phyloP scores from a whole-genome alignment of 2,888 invertebrate species.

The Drosophila mayaguana region DNA sequence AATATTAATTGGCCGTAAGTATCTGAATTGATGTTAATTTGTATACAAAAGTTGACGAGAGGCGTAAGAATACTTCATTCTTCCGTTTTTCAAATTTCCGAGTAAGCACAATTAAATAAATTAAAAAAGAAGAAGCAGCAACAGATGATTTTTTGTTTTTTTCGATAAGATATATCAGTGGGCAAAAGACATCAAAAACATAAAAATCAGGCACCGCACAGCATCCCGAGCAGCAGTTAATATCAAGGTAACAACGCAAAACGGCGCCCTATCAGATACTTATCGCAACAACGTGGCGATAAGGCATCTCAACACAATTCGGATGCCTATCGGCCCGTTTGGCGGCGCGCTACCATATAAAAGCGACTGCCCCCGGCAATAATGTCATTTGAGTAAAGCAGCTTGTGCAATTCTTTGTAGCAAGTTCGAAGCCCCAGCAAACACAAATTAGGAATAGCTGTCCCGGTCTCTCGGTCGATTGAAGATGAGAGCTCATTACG shows the following conservation, averaged over 20 bases:
- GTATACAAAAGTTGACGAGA: not conserved
- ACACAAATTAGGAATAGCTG: slow-evolving; percentile 52
- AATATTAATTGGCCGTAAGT: slow-evolving; percentile 6
- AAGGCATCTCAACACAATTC: slow-evolving; percentile 25
- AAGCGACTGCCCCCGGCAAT: slow-evolving; percentile 38
- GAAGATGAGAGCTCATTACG: slow-evolving; percentile 59
- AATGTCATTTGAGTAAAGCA: slow-evolving; percentile 56
- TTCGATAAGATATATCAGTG: slow-evolving; percentile 43
- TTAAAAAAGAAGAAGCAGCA: slow-evolving; percentile 31
- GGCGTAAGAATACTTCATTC: too few relatives aligned
- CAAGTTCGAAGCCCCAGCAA: slow-evolving; percentile 20
- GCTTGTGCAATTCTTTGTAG: slow-evolving; percentile 30
- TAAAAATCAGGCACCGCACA: slow-evolving; percentile 32
- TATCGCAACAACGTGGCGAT: slow-evolving; percentile 40
- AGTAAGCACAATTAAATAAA: slow-evolving; percentile 67
- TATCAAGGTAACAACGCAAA: slow-evolving; percentile 45
- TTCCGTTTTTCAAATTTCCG: slow-evolving; percentile 15
- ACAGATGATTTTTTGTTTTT: not conserved
- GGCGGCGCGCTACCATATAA: slow-evolving; percentile 50
- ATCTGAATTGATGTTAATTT: slow-evolving; percentile 6
- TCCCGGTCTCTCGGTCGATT: slow-evolving; percentile 21
- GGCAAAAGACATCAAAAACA: slow-evolving; percentile 48
- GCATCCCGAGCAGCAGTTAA: slow-evolving; percentile 40
- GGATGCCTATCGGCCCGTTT: slow-evolving; percentile 16
- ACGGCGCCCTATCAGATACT: slow-evolving; percentile 18